Base-by-base conservation (phyloP, 2,113 vertebrate species). In the Salvator merianae region DNA sequence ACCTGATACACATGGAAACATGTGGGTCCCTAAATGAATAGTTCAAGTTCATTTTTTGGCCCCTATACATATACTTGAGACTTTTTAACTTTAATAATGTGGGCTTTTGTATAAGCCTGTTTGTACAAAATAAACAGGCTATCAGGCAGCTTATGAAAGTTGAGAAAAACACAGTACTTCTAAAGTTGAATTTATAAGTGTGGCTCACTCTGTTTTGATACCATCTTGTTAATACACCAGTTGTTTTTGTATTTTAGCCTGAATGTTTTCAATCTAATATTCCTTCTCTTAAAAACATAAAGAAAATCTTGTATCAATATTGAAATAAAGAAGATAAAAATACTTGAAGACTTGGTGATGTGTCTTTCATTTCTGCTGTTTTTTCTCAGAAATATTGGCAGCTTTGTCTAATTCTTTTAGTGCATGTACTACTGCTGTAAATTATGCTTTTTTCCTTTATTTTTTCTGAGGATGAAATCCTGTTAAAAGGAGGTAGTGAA, bases 1-100 rank as follows among this genome's bases (percentile, higher is more conserved):
- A 1, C 98, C 98, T 1, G 98, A 99, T 88, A 98, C 97, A 5
- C 97, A 99, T 9, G 98, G 98, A 86, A 99, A 99, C 86, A 96
- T 99, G 94, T 99, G 98, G 98, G 97, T 98, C 83, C 98, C 98
- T 0, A 97, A 97, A 1, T 99, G 94, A 98, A 75, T 22, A 1
- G 55, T 47, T 32, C 13, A 55, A 13, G 13, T 68, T 2, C 1
- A 62, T 43, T 68, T 13, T 47, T 76, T 66, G 24, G 74, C 26
- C n/a, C 88, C 90, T 69, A 55, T 40, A 0, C 0, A 0, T 0
- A 69, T 81, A 12, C 77, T 85, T 3, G 32, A 75, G 36, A 63
- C 1, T 24, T 2, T 8, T 20, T 66, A 65, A 30, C 69, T 87
- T 90, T 85, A 83, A 43, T 70, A 53, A 18, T 85, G 0, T 68